Base-by-base conservation (phyloP, 2,113 vertebrate species). In the Delphinus delphis region DNA sequence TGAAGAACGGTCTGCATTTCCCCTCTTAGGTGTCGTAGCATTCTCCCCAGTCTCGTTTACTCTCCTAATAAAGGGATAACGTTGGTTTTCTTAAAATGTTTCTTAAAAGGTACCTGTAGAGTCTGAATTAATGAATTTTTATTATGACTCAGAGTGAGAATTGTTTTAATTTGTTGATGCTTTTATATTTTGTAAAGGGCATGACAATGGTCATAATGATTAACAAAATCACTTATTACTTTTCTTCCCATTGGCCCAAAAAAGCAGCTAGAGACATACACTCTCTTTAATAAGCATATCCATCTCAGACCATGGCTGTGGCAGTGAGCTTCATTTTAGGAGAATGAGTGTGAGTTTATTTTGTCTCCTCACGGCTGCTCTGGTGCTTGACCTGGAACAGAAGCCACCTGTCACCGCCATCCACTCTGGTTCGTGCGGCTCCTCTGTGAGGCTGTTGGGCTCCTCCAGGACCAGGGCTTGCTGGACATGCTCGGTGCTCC, bases 331-430 rank as follows among this genome's bases (percentile, higher is more conserved):
- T 60, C 9, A 7, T 67, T 70, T 88, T 21, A 60, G 63, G 65
- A 38, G 36, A 55, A 26, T 41, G 63, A 50, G 60, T n/a, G 60
- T 13, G 33, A 38, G 62, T 41, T 38, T 65, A 15, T 58, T 60
- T 82, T 1, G 13, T 81, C 5, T 76, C 12, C 3, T 70, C 18
- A 13, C 9, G 20, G n/a, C 9, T 1, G 25, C 63, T 88, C 63
- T 91, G 36, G 33, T 80, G 33, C 94, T 60, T 85, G 63, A 53
- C 60, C n/a, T 68, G n/a, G 65, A 25, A 12, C 58, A 28, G 15
- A 50, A 60, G 36, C n/a, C 47, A 6, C n/a, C 33, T 50, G 25
- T 63, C 31, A n/a, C 76, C 0, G 0, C 76, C 0, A 1, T n/a
- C 31, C 4, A 3, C 60, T 25, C 60, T 13, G 31, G 31, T 53